Evolutionary conservation across 2,113 vertebrate species (phyloP).

Genomic region (Sialia sialis): DNA sequence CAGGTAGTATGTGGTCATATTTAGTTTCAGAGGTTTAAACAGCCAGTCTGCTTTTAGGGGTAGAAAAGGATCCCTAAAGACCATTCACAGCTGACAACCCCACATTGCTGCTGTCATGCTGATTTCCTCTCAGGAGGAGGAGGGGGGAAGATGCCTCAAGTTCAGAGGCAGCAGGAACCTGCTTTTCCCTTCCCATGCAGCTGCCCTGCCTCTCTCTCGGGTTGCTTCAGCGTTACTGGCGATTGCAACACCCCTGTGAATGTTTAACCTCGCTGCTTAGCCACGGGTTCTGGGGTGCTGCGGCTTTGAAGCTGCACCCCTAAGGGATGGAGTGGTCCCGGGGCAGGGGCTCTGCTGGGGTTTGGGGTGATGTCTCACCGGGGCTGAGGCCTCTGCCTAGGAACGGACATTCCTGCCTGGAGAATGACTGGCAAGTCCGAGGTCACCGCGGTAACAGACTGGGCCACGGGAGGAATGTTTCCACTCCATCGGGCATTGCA

Average conservation of each 20-base stretch:
- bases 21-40: neutral
- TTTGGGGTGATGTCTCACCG: rapidly evolving
- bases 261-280: neutral
- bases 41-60: neutral
- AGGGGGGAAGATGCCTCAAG: neutral
- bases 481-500: neutral
- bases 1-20: neutral
- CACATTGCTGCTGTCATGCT: rapidly evolving
- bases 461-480: neutral
- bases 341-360: neutral
- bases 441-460: neutral
- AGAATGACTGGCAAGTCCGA: neutral
- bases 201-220: neutral
- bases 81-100: neutral
- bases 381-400: too few species aligned
- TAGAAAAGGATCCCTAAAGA: neutral
- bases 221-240: neutral
- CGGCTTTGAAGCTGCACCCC: neutral
- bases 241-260: neutral
- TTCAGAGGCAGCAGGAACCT: neutral
- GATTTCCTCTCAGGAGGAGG: neutral
- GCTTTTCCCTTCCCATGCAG: neutral
- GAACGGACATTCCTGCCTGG: neutral
- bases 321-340: rapidly evolving
- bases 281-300: neutral